Percentiles rank a stretch among this genome's conserved stretches.
Evolutionary conservation across 2,888 invertebrate species (phyloP).

Genomic region (Himalopsyche tibetana): DNA sequence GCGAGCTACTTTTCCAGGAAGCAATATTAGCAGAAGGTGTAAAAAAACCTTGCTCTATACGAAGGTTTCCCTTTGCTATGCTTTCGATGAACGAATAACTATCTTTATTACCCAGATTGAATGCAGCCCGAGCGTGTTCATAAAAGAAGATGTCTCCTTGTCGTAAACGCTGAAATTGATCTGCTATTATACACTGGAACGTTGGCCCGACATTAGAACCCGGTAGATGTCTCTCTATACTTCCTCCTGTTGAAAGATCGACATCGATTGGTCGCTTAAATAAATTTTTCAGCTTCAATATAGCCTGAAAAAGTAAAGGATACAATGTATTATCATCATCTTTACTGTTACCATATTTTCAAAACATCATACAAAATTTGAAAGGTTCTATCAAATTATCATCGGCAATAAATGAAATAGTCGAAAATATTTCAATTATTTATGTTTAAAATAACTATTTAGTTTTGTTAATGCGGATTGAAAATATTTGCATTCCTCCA

Average conservation of each 20-base stretch:
- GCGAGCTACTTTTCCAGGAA: not conserved
- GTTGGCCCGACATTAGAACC: constrained; percentile 83
- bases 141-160: constrained; percentile 85
- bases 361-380: too few species aligned
- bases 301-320: constrained; percentile 72
- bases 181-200: constrained; percentile 82
- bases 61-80: too few species aligned
- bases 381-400: too few species aligned
- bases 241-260: constrained; percentile 83
- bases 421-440: too few species aligned
- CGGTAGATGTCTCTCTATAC: constrained; percentile 79
- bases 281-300: constrained; percentile 75
- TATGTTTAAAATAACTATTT: too few species aligned
- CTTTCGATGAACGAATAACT: not conserved
- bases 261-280: constrained; percentile 83
- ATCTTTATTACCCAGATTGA: constrained; percentile 50
- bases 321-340: too few species aligned
- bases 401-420: too few species aligned
- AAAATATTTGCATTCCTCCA: too few species aligned
- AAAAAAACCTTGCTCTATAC: not conserved
- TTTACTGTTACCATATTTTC: not conserved
- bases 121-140: constrained; percentile 71
- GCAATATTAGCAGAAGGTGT: constrained; percentile 16
- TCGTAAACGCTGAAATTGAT: constrained; percentile 83
- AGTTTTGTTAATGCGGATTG: too few species aligned